Evolutionary conservation across 2,113 vertebrate genomes (phyloP).

Genomic region (Ictalurus punctatus): DNA sequence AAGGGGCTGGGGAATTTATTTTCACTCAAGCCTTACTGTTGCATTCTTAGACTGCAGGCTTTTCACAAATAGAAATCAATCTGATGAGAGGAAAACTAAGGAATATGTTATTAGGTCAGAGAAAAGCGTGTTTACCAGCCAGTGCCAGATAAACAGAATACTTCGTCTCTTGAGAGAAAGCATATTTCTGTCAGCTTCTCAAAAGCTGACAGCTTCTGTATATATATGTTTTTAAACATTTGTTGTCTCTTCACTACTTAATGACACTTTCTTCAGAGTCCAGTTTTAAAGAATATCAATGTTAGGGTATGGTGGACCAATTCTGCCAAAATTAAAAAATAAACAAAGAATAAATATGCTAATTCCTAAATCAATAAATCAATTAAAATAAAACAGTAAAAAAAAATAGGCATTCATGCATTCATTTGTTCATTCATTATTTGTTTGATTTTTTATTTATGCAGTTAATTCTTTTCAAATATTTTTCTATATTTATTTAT

Average conservation of each 20-base stretch:
- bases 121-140: conserved; percentile 40
- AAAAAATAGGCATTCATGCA: neutral
- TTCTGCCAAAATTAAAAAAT: neutral
- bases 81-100: conserved; percentile 41
- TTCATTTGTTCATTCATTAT: neutral
- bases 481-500: neutral
- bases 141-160: conserved; percentile 28
- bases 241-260: neutral
- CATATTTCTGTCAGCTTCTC: conserved; percentile 32
- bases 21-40: conserved; percentile 46
- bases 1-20: conserved; percentile 46
- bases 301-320: neutral
- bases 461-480: neutral
- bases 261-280: neutral
- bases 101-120: conserved; percentile 41
- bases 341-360: neutral
- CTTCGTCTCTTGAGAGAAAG: conserved; percentile 14
- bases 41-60: conserved; percentile 52
- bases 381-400: neutral
- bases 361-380: neutral
- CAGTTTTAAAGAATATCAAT: neutral
- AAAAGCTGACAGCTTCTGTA: neutral
- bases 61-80: conserved; percentile 50
- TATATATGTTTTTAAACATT: neutral
- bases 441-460: neutral